A percentile compares a stretch with the other conserved stretches of the same genome.
Evolutionary conservation across 2,888 invertebrate species (phyloP).

Genomic region (Hemithea aestivaria): DNA sequence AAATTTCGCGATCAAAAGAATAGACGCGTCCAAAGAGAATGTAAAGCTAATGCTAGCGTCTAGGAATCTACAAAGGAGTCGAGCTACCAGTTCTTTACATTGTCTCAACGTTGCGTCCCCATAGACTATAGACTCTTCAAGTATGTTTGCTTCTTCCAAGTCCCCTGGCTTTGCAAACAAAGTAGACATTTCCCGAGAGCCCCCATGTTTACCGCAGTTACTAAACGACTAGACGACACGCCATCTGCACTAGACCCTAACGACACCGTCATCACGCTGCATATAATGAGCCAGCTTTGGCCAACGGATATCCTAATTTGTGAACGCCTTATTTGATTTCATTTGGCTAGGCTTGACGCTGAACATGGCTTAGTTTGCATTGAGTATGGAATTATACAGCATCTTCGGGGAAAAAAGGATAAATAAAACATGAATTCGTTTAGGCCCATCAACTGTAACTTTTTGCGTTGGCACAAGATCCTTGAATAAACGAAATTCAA

Average conservation of each 20-base stretch:
- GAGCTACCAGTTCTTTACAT: neutral
- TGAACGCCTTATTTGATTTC: slow-evolving; percentile 22
- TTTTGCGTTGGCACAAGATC: too few relatives aligned
- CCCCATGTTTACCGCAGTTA: slow-evolving; percentile 41
- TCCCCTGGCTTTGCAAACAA: slow-evolving; percentile 4
- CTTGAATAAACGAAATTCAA: too few relatives aligned
- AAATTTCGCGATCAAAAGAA: too few relatives aligned
- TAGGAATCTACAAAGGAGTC: too few relatives aligned
- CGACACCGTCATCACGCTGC: slow-evolving; percentile 32
- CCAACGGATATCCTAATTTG: slow-evolving; percentile 56
- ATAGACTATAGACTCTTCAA: slow-evolving; percentile 3
- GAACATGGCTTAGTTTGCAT: too few relatives aligned
- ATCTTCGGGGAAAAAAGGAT: too few relatives aligned
- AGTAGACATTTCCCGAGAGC: slow-evolving; percentile 25
- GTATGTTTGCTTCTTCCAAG: slow-evolving; percentile 1
- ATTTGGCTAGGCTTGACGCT: too few relatives aligned
- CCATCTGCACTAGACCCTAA: slow-evolving; percentile 33
- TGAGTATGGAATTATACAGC: too few relatives aligned
- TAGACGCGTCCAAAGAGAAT: too few relatives aligned
- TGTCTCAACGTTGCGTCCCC: neutral
- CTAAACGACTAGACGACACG: slow-evolving; percentile 57
- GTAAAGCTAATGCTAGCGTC: too few relatives aligned
- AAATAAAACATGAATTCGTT: too few relatives aligned
- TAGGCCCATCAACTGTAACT: too few relatives aligned
- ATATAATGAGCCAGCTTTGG: slow-evolving; percentile 46